A percentile compares a stretch with the other conserved stretches of the same genome.
Evolutionary conservation across 2,113 vertebrate genomes (phyloP).

Genomic region (Tiliqua scincoides): DNA sequence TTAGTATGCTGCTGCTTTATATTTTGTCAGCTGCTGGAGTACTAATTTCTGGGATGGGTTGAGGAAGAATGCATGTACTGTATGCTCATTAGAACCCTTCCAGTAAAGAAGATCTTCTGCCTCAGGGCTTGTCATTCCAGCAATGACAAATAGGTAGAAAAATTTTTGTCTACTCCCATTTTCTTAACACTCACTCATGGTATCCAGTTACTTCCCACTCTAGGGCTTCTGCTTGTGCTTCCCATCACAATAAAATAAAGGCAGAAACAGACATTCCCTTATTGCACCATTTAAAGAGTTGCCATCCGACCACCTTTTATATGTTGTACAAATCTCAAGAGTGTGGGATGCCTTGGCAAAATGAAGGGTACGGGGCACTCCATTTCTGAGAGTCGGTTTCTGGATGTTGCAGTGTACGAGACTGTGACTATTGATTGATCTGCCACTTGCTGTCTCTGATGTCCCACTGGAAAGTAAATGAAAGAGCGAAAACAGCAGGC

Average conservation of each 20-base stretch:
- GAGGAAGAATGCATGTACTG: background rate
- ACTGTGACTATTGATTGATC: background rate
- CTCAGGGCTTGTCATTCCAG: background rate
- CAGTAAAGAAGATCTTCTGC: background rate
- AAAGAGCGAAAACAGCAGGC: background rate
- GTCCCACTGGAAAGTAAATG: background rate
- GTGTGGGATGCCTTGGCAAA: background rate
- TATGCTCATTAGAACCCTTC: background rate
- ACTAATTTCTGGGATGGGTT: background rate
- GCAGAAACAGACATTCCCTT: background rate
- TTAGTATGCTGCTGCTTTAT: background rate
- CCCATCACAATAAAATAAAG: background rate
- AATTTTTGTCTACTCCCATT: background rate
- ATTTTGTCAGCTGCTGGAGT: no score
- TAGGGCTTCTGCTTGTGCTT: background rate
- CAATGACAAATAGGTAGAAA: background rate
- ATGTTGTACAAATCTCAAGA: no score
- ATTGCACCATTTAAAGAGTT: background rate
- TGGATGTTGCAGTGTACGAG: background rate
- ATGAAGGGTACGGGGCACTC: background rate
- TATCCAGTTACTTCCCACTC: background rate
- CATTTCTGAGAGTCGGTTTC: background rate
- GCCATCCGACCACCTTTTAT: background rate
- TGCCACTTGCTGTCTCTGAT: background rate
- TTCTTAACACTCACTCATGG: background rate